phyloP scores from a whole-genome alignment of 2,797 vertebrate genomes.

The Buphagus erythrorhynchus region DNA sequence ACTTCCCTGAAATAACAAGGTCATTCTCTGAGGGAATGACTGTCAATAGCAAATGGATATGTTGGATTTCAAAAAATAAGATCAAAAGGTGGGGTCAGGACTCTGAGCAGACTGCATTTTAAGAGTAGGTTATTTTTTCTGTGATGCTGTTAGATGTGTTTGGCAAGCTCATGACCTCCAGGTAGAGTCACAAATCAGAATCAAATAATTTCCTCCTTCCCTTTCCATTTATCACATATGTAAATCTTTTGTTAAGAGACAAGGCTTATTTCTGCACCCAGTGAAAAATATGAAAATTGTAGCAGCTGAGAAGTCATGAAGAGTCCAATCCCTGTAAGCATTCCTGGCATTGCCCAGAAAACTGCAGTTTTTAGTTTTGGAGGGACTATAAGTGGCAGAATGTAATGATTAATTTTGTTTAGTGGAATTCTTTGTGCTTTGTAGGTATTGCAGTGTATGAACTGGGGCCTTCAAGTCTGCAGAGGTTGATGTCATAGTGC shows the following conservation, averaged over 20 bases:
- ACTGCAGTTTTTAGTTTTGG: background rate
- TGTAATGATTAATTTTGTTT: background rate
- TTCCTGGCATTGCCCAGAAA: background rate
- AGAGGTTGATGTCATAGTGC: background rate
- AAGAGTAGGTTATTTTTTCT: background rate
- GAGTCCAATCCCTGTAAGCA: background rate
- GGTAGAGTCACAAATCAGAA: background rate
- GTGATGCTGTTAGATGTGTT: background rate
- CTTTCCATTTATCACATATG: background rate
- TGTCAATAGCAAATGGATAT: background rate
- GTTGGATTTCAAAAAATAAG: background rate
- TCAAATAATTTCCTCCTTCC: accelerated
- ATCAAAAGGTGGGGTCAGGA: background rate
- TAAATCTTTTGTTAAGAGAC: background rate
- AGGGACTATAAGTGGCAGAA: background rate
- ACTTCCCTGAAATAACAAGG: background rate
- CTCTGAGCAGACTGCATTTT: background rate
- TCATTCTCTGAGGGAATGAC: background rate
- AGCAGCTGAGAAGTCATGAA: background rate
- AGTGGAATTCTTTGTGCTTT: background rate
- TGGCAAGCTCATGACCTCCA: background rate
- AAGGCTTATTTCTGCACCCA: background rate
- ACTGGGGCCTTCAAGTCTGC: background rate
- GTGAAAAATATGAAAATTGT: background rate
- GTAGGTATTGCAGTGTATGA: background rate